These are phyloP conservation scores for Diadumene lineata DNA, from an alignment of 92 coral and sea anemone species.

Conservation along the genomic window DNA sequence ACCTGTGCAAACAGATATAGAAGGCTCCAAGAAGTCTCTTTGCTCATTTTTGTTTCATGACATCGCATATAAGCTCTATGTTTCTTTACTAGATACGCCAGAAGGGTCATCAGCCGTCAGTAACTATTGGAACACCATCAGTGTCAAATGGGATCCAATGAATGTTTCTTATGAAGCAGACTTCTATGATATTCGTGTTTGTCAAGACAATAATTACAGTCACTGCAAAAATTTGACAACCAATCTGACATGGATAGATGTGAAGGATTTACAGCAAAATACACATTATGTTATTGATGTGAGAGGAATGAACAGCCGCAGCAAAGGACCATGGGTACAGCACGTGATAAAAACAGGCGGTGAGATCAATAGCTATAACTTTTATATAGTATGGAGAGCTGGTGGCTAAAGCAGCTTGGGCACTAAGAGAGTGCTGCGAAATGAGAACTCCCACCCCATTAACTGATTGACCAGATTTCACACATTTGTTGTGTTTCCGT, in stretches of 20 bases:
- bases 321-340: constrained; percentile 66
- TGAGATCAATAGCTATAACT: no score
- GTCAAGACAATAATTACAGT: background rate
- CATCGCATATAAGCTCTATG: background rate
- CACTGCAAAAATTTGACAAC: background rate
- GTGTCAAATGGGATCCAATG: constrained; percentile 56
- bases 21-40: no score
- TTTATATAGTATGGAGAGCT: no score
- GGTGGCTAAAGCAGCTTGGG: no score
- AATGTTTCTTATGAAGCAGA: constrained; percentile 36
- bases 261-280: constrained; percentile 48
- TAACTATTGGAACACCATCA: constrained; percentile 41
- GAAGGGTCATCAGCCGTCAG: constrained; percentile 6
- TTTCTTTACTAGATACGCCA: constrained; percentile 34
- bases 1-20: no score
- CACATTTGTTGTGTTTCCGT: no score
- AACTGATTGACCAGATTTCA: no score
- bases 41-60: background rate
- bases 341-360: constrained; percentile 44
- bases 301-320: constrained; percentile 49
- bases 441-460: no score
- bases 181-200: constrained; percentile 40
- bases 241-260: background rate
- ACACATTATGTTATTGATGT: constrained; percentile 40
- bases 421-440: no score